Base-by-base conservation (phyloP, 1,140 invertebrate species). In the Anagrus nilaparvatae region DNA sequence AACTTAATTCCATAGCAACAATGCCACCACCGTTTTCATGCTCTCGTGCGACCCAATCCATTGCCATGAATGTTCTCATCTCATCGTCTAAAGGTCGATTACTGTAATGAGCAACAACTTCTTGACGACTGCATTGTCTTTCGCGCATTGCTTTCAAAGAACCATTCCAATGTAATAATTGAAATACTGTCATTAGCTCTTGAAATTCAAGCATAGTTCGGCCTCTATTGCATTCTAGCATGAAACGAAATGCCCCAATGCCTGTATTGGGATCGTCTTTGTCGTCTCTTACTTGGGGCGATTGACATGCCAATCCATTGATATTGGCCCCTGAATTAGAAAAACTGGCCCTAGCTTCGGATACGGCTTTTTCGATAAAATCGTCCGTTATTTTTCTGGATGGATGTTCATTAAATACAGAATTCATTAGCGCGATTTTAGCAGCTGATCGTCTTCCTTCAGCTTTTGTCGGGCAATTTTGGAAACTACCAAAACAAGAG, bases 391-490 rank as follows among this genome's bases (percentile, higher is more conserved):
- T 95, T 50, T 86, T 80, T 54, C 92, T 70, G 0, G 88, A 91
- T 9, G 91, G 90, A 69, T 95, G 91, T 54, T 96, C 92, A 60
- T 95, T 96, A 62, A 95, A 95, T 3, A 96, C 89, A 5, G 89
- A 94, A 67, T 95, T 96, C 89, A 95, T 95, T 7, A 96, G 72
- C 5, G 91, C 91, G 41, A 96, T 94, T 72, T 95, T 94, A 1
- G 91, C 91, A 3, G 90, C 90, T 54, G 89, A 94, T 49, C 90
- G 75, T 27, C 90, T 71, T 1, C 91, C 92, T 63, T 95, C 91
- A 2, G 90, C 90, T 65, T 95, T 95, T 20, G 90, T 95, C 10
- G 87, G 85, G 60, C 90, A 94, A 63, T 93, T 93, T 78, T 90
- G 74, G 74, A 94, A 95, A 63, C 88, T 93, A 32, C 89, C 92